Percentiles rank a stretch among this genome's conserved stretches.
These are phyloP conservation scores for Drepana arcuata DNA, from an alignment of 1,140 invertebrate genomes.

Conservation along the genomic window DNA sequence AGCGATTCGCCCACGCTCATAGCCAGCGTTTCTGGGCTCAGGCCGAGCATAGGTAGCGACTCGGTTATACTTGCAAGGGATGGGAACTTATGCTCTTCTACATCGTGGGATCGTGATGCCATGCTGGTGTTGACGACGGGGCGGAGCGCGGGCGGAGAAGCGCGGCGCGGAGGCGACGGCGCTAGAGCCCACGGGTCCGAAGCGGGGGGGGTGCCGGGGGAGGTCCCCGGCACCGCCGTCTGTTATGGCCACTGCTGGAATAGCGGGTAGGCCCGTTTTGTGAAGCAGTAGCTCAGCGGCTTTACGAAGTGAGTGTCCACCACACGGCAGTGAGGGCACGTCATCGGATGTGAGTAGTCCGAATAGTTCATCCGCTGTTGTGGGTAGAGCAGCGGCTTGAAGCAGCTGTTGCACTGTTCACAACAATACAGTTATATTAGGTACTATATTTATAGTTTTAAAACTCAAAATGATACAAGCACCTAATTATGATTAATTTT, in stretches of 20 bases:
- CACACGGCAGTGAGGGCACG: conserved; percentile 91
- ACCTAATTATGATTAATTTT: too few relatives aligned
- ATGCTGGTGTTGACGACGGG: conserved; percentile 70
- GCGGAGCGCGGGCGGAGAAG: conserved; percentile 58
- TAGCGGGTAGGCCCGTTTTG: conserved; percentile 78
- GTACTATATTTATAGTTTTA: too few relatives aligned
- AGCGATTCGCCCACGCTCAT: conserved; percentile 61
- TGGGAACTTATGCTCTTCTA: conserved; percentile 39
- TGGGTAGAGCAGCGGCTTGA: conserved; percentile 87
- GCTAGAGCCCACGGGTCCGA: conserved; percentile 40
- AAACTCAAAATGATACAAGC: too few relatives aligned
- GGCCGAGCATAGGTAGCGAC: conserved; percentile 54
- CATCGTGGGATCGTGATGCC: conserved; percentile 33
- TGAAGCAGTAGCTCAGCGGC: conserved; percentile 85
- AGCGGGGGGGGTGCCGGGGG: conserved; percentile 56
- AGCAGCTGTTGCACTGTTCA: conserved; percentile 89
- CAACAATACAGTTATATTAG: conserved; percentile 15
- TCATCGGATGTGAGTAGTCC: conserved; percentile 93
- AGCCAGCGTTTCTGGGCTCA: conserved; percentile 52
- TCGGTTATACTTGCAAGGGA: conserved; percentile 55
- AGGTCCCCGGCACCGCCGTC: conserved; percentile 76
- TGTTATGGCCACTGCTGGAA: conserved; percentile 89
- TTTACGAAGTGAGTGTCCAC: conserved; percentile 96
- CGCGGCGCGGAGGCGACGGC: conserved; percentile 52
- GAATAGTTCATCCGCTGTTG: conserved; percentile 93